These are phyloP conservation scores for Drosophila koepferae DNA, from an alignment of 2,888 invertebrate species.

Conservation along the genomic window DNA sequence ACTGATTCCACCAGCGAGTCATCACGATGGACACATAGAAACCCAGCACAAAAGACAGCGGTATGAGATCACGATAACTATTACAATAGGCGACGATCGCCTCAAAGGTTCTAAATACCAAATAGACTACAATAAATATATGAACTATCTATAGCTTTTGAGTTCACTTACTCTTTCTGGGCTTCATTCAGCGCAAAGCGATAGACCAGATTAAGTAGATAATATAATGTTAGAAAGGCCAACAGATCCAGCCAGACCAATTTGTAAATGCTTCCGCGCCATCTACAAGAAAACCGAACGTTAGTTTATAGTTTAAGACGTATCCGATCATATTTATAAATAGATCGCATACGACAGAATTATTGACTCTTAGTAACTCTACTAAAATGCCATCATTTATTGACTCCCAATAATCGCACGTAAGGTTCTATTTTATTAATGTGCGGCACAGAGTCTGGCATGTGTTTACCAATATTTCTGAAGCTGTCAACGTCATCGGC, in stretches of 20 bases:
- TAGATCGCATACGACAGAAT: slow-evolving; percentile 1
- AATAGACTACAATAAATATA: slow-evolving; percentile 36
- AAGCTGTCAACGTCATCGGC: slow-evolving; percentile 27
- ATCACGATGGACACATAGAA: slow-evolving; percentile 97
- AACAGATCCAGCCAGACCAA: slow-evolving; percentile 95
- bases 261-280: slow-evolving; percentile 98
- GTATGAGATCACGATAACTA: slow-evolving; percentile 94
- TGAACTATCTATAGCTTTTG: background rate
- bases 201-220: slow-evolving; percentile 91
- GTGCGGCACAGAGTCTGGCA: slow-evolving; percentile 50
- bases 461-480: slow-evolving; percentile 21
- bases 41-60: slow-evolving; percentile 96
- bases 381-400: slow-evolving; percentile 13
- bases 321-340: slow-evolving; percentile 29
- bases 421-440: slow-evolving; percentile 1
- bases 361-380: background rate
- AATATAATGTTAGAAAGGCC: slow-evolving; percentile 92
- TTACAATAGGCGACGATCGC: slow-evolving; percentile 93
- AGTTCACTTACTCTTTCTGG: slow-evolving; percentile 88
- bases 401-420: slow-evolving; percentile 2
- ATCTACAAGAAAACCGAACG: slow-evolving; percentile 87
- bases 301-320: background rate
- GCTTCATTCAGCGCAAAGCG: slow-evolving; percentile 88
- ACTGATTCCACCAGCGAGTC: slow-evolving; percentile 96
- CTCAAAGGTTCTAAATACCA: slow-evolving; percentile 90